Conservation (phyloP, 2,113 vertebrate genomes). For the Lathamus discolor region DNA sequence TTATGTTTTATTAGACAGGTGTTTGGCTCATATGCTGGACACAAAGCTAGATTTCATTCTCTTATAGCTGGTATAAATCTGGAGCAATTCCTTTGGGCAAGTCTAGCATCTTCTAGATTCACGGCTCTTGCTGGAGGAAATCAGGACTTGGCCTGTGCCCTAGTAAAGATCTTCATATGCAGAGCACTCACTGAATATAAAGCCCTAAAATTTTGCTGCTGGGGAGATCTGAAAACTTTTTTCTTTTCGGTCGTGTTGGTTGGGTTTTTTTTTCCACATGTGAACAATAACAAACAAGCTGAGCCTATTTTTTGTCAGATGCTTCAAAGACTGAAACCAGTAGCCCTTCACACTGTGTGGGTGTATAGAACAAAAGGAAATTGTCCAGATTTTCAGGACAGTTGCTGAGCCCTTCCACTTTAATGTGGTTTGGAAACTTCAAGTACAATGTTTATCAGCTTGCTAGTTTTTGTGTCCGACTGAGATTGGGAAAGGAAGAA, state of each 20-base stretch:
- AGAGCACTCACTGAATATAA: not conserved
- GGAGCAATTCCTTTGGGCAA: not conserved
- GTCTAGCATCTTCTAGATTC: not conserved
- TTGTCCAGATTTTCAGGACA: constrained; percentile 47
- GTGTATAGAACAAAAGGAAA: not conserved
- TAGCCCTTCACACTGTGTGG: not conserved
- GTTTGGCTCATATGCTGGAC: not conserved
- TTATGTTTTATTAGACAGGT: not conserved
- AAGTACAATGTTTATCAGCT: constrained; percentile 14
- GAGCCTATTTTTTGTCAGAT: not conserved
- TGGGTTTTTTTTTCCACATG: not conserved
- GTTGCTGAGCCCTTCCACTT: not conserved
- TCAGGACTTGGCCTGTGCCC: not conserved
- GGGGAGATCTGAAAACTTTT: not conserved
- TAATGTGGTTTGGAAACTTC: constrained; percentile 46
- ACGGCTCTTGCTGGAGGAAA: not conserved
- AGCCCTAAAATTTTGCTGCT: not conserved
- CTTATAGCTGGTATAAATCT: not conserved
- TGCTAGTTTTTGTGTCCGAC: not conserved
- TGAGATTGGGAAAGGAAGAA: constrained; percentile 63
- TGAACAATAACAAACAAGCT: not conserved
- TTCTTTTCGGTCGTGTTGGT: not conserved
- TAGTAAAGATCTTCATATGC: not conserved
- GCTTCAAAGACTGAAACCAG: not conserved
- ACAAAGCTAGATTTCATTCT: not conserved